A percentile compares a stretch with the other conserved stretches of the same genome.
phyloP scores from a whole-genome alignment of 2,113 vertebrate genomes.

The Cettia cetti region DNA sequence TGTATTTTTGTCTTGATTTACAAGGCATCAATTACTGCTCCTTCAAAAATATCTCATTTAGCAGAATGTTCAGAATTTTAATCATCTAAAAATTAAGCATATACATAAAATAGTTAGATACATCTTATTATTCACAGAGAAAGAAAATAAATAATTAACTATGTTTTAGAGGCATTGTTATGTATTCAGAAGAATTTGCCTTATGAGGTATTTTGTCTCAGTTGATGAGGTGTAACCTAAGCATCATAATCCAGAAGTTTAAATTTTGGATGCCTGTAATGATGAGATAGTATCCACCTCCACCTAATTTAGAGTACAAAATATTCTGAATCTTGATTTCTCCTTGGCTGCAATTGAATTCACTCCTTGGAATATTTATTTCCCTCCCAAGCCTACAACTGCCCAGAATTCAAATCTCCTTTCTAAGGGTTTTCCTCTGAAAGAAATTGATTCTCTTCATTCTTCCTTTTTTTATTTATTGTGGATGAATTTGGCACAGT shows the following conservation, averaged over 20 bases:
- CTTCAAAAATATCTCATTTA: not conserved
- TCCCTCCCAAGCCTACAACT: not conserved
- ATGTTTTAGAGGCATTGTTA: not conserved
- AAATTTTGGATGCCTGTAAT: not conserved
- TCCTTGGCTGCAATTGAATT: not conserved
- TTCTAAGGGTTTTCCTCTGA: not conserved
- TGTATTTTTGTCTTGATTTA: not conserved
- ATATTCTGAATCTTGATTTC: not conserved
- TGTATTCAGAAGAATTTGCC: not conserved
- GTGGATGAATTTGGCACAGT: not conserved
- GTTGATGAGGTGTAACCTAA: not conserved
- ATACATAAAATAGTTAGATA: not conserved
- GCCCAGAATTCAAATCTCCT: not conserved
- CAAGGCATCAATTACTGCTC: not conserved
- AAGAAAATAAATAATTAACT: not conserved
- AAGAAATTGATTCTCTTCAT: not conserved
- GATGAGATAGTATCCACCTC: not conserved
- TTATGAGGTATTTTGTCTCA: not conserved
- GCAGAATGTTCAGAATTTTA: not conserved
- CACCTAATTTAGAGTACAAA: not conserved
- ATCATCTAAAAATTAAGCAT: not conserved
- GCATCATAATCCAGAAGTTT: not conserved
- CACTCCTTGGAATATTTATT: not conserved
- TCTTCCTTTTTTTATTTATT: not conserved
- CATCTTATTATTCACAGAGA: not conserved